Evolutionary conservation across 2,113 vertebrate species (phyloP).

Genomic region (Ophthalmolycus amberensis): DNA sequence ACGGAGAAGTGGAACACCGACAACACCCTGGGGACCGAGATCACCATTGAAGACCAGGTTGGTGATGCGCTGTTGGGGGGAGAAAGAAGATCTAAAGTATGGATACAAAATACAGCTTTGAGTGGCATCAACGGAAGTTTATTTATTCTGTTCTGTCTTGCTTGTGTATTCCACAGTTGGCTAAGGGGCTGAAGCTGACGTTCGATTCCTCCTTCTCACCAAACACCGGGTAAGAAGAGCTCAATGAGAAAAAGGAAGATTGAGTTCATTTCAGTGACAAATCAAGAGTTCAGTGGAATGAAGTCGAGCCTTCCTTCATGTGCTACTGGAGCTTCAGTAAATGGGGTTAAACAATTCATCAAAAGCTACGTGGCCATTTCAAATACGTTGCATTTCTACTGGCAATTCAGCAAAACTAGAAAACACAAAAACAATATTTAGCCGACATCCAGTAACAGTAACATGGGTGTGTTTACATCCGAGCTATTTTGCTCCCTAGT

Average conservation of each 20-base stretch:
- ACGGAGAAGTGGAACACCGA: slow-evolving; percentile 99
- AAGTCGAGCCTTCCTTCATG: background rate
- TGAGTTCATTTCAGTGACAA: background rate
- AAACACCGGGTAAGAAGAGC: slow-evolving; percentile 92
- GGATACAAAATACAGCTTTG: too few relatives aligned
- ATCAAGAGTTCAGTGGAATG: background rate
- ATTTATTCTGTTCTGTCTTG: background rate
- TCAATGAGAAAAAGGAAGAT: background rate
- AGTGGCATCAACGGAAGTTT: too few relatives aligned
- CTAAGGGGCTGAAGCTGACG: slow-evolving; percentile 94
- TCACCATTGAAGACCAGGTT: slow-evolving; percentile 88
- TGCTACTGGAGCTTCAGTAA: background rate
- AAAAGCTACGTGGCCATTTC: background rate
- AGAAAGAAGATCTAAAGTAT: background rate
- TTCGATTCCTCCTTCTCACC: slow-evolving; percentile 98
- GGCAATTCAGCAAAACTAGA: background rate
- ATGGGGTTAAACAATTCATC: background rate
- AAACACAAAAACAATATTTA: background rate
- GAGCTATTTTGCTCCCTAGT: too few relatives aligned
- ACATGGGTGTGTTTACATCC: background rate
- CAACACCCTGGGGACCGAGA: slow-evolving; percentile 95
- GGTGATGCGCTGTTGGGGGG: background rate
- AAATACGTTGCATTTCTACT: background rate
- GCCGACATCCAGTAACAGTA: background rate
- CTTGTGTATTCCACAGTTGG: slow-evolving; percentile 81